phyloP scores from a whole-genome alignment of 1,140 invertebrate species.

The Lanistes nyassanus region DNA sequence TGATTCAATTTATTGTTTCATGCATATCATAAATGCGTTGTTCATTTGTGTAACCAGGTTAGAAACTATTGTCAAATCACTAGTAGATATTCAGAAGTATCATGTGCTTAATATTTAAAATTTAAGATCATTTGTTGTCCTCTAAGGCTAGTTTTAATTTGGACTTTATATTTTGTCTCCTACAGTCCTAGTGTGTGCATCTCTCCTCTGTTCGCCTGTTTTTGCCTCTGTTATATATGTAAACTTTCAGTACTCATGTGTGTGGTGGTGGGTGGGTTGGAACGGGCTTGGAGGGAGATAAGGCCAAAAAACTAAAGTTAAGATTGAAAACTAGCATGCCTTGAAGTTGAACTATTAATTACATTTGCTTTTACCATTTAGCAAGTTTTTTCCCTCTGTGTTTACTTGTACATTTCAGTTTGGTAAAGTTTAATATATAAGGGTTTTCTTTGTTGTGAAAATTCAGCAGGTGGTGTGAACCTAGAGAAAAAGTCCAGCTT shows the following conservation, averaged over 20 bases:
- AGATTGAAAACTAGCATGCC: not conserved
- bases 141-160: too few relatives aligned
- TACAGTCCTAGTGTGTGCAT: too few relatives aligned
- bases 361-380: not conserved
- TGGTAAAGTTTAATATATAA: not conserved
- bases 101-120: too few relatives aligned
- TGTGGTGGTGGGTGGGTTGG: slow-evolving; percentile 6
- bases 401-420: not conserved
- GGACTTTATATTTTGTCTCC: too few relatives aligned
- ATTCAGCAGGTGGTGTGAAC: not conserved
- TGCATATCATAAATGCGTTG: too few relatives aligned
- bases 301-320: not conserved
- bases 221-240: too few relatives aligned
- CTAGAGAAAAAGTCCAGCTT: not conserved
- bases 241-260: not conserved
- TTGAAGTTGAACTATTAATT: not conserved
- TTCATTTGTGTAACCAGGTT: too few relatives aligned
- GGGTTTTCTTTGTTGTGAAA: not conserved
- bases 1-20: too few relatives aligned
- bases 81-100: too few relatives aligned
- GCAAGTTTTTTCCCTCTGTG: not conserved
- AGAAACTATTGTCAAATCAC: too few relatives aligned
- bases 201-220: too few relatives aligned
- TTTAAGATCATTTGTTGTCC: too few relatives aligned
- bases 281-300: not conserved